Evolutionary conservation across 2,797 vertebrate species (phyloP), one percentile per base, ranked within the genome.

Genomic region (Poeciliopsis presidionis): DNA sequence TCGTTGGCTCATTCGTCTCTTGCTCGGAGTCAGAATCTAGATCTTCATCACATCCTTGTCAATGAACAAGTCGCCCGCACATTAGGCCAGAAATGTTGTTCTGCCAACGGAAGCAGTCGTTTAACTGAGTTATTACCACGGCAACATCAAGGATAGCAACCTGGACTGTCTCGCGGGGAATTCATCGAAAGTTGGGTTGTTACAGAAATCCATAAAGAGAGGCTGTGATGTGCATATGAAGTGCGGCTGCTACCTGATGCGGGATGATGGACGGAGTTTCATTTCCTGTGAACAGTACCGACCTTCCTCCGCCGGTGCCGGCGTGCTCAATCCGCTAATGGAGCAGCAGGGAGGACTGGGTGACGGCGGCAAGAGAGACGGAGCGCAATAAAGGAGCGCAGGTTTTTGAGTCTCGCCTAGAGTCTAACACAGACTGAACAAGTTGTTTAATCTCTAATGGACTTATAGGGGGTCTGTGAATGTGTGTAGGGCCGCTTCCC

Each of bases 401-500:
- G 20, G 82, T 79, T 86, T 70, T 84, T 79, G 81, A 87, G 80
- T 65, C 83, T 74, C 1, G 79, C 74, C 82, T 79, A 74, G 71
- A 84, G 88, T 85, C 78, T 77, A 83, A 81, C 78, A 69, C 47
- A 30, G 81, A 81, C 74, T 51, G 78, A 84, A 85, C 70, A 81
- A 87, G 75, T 81, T 84, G 75, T 89, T 88, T 85, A 84, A 86
- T 90, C 85, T 85, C 82, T 88, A 88, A 91, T 90, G 88, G 86
- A 84, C 55, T 80, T 7, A 57, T 7, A 55, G 28, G 65, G 72
- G n/a, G 7, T 80, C 28, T 45, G 65, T 36, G 45, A 18, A 12
- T 71, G 30, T 76, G 47, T 43, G 41, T 63, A 36, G 65, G 77
- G 49, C 85, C 83, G 84, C 67, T 36, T 33, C 81, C 85, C 77